Conservation (phyloP, 2,113 vertebrate genomes). For the Amphiprion percula region DNA sequence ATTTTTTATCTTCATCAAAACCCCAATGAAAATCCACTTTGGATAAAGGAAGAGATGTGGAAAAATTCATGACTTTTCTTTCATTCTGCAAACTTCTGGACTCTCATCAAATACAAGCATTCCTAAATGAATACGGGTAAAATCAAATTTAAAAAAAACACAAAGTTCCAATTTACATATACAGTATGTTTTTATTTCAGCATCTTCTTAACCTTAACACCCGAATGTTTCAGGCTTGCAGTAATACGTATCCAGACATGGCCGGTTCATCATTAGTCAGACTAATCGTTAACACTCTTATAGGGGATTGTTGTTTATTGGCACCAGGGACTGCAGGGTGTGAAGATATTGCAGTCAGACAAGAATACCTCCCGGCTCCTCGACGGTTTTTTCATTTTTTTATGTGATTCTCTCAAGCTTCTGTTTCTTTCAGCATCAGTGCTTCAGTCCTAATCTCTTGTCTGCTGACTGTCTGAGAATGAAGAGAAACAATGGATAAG, state of each 20-base stretch:
- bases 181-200: neutral
- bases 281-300: conserved; percentile 39
- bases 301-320: conserved; percentile 51
- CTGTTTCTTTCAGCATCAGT: conserved; percentile 62
- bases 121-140: conserved; percentile 6
- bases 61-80: conserved; percentile 35
- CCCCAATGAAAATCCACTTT: conserved; percentile 51
- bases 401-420: conserved; percentile 58
- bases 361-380: conserved; percentile 49
- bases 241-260: neutral
- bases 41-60: neutral
- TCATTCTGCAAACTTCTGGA: conserved; percentile 34
- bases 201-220: neutral
- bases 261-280: conserved; percentile 49
- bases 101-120: neutral
- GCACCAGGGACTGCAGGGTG: conserved; percentile 49
- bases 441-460: conserved; percentile 64
- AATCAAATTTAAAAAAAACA: neutral
- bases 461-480: conserved; percentile 66
- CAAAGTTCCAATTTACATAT: neutral
- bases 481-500: conserved; percentile 57
- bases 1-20: conserved; percentile 38
- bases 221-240: neutral
- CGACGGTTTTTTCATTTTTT: neutral
- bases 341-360: conserved; percentile 69